Conservation (phyloP, 2,113 vertebrate species). For the Theristicus caerulescens region DNA sequence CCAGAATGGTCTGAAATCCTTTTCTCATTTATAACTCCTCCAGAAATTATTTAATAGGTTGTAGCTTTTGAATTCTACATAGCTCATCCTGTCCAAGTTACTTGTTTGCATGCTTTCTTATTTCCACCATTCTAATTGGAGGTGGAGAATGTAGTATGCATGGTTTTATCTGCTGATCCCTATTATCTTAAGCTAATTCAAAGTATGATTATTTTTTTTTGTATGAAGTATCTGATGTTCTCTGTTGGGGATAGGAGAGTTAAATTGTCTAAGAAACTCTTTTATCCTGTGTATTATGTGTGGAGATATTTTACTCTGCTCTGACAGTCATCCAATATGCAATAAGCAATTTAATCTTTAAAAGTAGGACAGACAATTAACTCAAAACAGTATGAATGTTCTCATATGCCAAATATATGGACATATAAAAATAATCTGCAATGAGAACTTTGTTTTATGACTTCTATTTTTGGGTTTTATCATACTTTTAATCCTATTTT, state of each 20-base stretch:
- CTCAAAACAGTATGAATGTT: neutral
- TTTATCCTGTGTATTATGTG: fast-evolving
- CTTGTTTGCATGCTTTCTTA: neutral
- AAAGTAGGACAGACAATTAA: neutral
- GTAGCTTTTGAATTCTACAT: neutral
- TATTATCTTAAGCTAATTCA: neutral
- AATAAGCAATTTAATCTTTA: neutral
- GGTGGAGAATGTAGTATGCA: neutral
- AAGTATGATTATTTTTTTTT: neutral
- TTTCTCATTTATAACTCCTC: neutral
- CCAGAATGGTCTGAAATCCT: neutral
- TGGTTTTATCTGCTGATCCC: neutral
- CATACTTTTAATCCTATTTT: neutral
- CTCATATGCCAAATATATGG: neutral
- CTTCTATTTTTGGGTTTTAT: neutral
- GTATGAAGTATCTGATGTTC: neutral
- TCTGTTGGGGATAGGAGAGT: fast-evolving
- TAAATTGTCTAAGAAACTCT: neutral
- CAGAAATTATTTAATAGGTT: neutral
- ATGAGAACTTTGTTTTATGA: neutral
- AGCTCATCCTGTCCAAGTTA: neutral
- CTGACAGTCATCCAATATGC: neutral
- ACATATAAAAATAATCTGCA: neutral
- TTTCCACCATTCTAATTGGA: neutral
- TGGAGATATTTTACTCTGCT: neutral